Conservation (phyloP, 2,797 vertebrate genomes). For the Coilia nasus region DNA sequence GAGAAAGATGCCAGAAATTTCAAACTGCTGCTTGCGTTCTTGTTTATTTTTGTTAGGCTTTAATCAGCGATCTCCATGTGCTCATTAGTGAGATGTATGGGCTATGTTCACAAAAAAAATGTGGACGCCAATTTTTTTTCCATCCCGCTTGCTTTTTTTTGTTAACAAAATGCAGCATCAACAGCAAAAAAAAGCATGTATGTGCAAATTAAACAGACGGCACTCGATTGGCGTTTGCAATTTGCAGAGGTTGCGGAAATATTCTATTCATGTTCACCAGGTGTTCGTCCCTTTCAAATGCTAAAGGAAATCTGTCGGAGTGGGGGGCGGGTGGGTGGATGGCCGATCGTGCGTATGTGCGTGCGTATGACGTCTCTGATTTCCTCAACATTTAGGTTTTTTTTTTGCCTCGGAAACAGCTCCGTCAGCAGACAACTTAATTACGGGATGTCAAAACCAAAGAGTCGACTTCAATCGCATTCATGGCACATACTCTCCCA, state of each 20-base stretch:
- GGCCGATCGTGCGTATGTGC: not conserved
- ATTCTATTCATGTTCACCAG: slow-evolving; percentile 52
- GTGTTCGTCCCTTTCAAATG: slow-evolving; percentile 52
- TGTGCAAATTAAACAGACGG: slow-evolving; percentile 37
- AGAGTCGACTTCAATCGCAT: not conserved
- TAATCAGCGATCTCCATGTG: slow-evolving; percentile 52
- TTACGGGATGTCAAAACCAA: not conserved
- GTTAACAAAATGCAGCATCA: slow-evolving; percentile 46
- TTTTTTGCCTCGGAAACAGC: not conserved
- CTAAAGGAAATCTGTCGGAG: slow-evolving; percentile 41
- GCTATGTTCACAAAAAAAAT: slow-evolving; percentile 11
- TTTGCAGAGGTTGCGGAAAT: slow-evolving; percentile 52
- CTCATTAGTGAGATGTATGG: slow-evolving; percentile 44
- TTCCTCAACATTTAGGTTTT: not conserved
- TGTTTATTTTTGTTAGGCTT: slow-evolving; percentile 47
- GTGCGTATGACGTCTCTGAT: not conserved
- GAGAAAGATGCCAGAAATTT: slow-evolving; percentile 6
- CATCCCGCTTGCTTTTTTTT: not conserved
- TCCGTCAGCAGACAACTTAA: not conserved
- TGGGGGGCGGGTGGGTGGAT: not conserved
- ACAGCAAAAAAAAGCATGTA: slow-evolving; percentile 38
- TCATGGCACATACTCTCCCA: not conserved
- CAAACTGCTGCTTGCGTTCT: slow-evolving; percentile 26
- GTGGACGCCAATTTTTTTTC: not conserved
- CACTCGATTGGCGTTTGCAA: slow-evolving; percentile 33